Conservation (phyloP, 2,797 vertebrate genomes). For the Onychomys arenicola region DNA sequence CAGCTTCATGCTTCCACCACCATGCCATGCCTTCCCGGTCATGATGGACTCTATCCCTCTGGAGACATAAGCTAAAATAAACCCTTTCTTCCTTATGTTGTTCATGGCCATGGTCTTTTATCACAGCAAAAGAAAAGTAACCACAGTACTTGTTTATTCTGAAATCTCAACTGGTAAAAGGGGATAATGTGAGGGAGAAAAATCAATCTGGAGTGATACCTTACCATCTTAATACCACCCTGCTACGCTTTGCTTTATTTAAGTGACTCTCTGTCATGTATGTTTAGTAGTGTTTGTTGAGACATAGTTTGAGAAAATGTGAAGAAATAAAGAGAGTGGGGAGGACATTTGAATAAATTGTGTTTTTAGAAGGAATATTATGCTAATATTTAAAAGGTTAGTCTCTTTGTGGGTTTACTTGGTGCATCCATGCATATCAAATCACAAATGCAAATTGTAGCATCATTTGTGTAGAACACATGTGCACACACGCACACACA, state of each 20-base stretch:
- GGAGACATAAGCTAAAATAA: background rate
- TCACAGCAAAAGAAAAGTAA: background rate
- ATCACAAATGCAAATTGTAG: background rate
- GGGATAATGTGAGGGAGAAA: background rate
- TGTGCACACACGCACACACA: too few species aligned
- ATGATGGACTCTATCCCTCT: background rate
- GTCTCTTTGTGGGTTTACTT: background rate
- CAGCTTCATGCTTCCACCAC: background rate
- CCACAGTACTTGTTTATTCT: background rate
- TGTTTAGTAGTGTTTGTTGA: constrained; percentile 1
- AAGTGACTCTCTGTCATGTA: constrained; percentile 7
- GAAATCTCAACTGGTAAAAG: constrained; percentile 49
- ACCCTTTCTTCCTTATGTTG: background rate
- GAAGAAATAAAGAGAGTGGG: background rate
- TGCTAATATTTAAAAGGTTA: background rate
- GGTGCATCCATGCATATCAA: background rate
- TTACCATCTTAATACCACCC: constrained; percentile 9
- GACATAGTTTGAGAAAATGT: constrained; percentile 3
- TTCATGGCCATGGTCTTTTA: too few species aligned
- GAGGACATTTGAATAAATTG: background rate
- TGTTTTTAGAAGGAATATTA: background rate
- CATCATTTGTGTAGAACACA: background rate
- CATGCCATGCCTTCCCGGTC: background rate
- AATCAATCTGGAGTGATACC: constrained; percentile 48
- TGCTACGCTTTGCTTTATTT: constrained; percentile 55